Base-by-base conservation (phyloP, 1,140 invertebrate genomes). In the Drosophila parabipectinata region DNA sequence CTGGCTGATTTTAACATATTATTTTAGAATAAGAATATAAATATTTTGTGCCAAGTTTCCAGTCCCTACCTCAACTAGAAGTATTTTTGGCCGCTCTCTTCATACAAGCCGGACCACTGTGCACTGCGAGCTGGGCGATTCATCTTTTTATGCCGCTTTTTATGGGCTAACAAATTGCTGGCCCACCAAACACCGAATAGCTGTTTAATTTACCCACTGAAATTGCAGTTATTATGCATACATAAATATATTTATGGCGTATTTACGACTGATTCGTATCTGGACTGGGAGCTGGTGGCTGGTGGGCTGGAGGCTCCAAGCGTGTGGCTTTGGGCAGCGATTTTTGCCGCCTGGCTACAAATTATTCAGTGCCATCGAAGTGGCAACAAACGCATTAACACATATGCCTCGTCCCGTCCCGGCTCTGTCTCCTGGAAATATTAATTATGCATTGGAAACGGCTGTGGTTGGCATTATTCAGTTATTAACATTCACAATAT, bases 371-470 rank as follows among this genome's bases (percentile, higher is more conserved):
- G 24, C 30, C 48, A 9, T 41, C 37, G 34, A 45, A 67, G 48
- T 54, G 47, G 39, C 32, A 64, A 39, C 61, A 60, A 48, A 48
- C 61, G 55, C 28, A 44, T 68, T 68, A 47, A 47, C 61, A 68
- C 61, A 54, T 28, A 41, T 41, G 14, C 8, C 39, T 10, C 39
- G 14, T 32, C 32, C 10, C 9, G 48, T 14, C n/a, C 18, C 14
- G 26, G 37, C 32, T 34, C 32, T 34, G 21, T 8, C 6, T 14
- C 4, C 7, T 34, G 39, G 30, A 15, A 34, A 21, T 30, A 37
- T 63, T 61, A 74, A 73, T 73, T 56, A 74, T 73, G 60, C 69
- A 56, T 44, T 56, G 45, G 24, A 51, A 55, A 32, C 51, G 32
- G 24, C 48, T 73, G 52, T 18, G 45, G 24, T 47, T 28, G 52